These are phyloP conservation scores for Amblyjoppa fuscipennis DNA, from an alignment of 2,888 invertebrate genomes.

Conservation along the genomic window DNA sequence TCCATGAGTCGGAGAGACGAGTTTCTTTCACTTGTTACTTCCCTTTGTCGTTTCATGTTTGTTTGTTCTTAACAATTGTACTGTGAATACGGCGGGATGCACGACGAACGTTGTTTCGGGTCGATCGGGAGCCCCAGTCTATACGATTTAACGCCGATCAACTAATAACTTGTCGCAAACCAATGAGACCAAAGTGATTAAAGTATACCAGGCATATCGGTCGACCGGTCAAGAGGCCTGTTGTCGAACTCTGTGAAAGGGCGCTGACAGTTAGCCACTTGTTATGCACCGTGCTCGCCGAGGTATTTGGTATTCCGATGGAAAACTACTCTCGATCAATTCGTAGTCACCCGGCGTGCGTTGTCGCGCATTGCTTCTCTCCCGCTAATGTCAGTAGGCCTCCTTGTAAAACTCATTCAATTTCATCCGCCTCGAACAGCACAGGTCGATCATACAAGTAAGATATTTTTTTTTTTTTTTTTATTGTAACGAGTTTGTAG, in stretches of 20 bases:
- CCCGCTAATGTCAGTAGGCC: conserved; percentile 39
- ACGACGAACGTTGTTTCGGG: too few relatives aligned
- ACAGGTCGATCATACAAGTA: not conserved
- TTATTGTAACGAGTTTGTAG: too few relatives aligned
- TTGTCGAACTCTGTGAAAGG: conserved; percentile 65
- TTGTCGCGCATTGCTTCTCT: conserved; percentile 55
- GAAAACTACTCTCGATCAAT: conserved; percentile 66
- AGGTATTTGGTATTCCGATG: conserved; percentile 73
- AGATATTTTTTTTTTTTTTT: not conserved
- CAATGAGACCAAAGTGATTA: not conserved
- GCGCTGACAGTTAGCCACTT: conserved; percentile 78
- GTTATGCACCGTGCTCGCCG: conserved; percentile 72
- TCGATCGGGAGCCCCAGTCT: too few relatives aligned
- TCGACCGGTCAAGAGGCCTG: too few relatives aligned
- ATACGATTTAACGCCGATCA: not conserved
- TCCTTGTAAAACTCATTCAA: conserved; percentile 17
- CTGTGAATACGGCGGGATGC: too few relatives aligned
- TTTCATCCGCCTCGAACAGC: conserved; percentile 43
- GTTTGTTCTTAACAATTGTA: too few relatives aligned
- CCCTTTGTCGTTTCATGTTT: not conserved
- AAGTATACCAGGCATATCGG: not conserved
- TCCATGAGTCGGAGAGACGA: too few relatives aligned
- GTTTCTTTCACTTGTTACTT: not conserved
- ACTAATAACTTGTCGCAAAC: not conserved
- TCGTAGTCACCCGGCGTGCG: conserved; percentile 68